Evolutionary conservation across 2,888 invertebrate genomes (phyloP).

Genomic region (Furcula furcula): DNA sequence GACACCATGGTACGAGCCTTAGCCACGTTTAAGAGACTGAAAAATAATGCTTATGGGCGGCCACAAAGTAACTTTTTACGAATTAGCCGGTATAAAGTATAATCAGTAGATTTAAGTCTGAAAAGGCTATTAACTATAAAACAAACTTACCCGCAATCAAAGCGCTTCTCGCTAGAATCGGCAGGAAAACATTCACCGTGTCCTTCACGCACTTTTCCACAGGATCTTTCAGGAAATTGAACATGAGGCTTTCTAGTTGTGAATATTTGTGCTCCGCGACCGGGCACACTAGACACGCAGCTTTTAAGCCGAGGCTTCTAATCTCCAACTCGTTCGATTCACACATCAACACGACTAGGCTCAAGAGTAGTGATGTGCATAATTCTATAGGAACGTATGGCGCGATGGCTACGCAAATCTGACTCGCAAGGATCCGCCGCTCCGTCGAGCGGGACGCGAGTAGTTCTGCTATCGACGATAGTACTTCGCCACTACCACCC

Average conservation of each 20-base stretch:
- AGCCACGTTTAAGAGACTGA: no score
- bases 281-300: slow-evolving; percentile 66
- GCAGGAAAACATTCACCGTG: slow-evolving; percentile 60
- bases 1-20: no score
- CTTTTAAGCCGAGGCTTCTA: slow-evolving; percentile 59
- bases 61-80: no score
- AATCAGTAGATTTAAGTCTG: no score
- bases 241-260: slow-evolving; percentile 69
- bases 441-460: slow-evolving; percentile 62
- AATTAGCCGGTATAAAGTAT: no score
- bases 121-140: no score
- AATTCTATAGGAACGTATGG: slow-evolving; percentile 72
- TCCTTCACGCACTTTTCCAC: slow-evolving; percentile 65
- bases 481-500: slow-evolving; percentile 72
- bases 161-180: slow-evolving; percentile 69
- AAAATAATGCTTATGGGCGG: no score
- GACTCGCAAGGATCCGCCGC: slow-evolving; percentile 62
- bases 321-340: slow-evolving; percentile 70
- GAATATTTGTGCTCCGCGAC: slow-evolving; percentile 69
- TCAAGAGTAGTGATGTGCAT: slow-evolving; percentile 70
- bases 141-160: slow-evolving; percentile 67
- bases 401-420: slow-evolving; percentile 68
- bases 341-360: slow-evolving; percentile 71
- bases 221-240: slow-evolving; percentile 66
- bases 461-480: slow-evolving; percentile 68